Base-by-base conservation (phyloP, 2,113 vertebrate species). In the Gambusia affinis region DNA sequence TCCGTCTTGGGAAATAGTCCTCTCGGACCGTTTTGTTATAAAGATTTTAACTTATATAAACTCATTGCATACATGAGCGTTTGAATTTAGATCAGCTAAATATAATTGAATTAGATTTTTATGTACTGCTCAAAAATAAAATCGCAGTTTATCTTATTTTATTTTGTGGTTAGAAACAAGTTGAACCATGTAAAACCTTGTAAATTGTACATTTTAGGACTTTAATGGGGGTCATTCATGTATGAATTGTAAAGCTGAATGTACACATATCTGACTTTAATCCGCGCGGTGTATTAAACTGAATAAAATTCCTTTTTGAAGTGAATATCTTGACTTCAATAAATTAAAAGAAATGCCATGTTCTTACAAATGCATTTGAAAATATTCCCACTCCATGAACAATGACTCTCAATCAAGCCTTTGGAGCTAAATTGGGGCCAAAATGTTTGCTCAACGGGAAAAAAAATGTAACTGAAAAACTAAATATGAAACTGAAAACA, bases 241-340 rank as follows among this genome's bases (percentile, higher is more conserved):
- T 84, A 79, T 75, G 73, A 84, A 65, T 60, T 93, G 87, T 90
- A 85, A 90, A 87, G 82, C 72, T 91, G 91, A 91, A 91, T 92
- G 89, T 92, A 89, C 69, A 71, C 83, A 83, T 83, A 84, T 79
- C 83, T 81, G 82, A 91, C 79, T 62, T 76, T 74, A 87, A 85
- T 67, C 83, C 54, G 44, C 78, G 87, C 83, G 12, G 30, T 89
- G 71, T 92, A 90, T 92, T 89, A 82, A 90, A 89, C 75, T 37
- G 28, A 92, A 89, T 88, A 87, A 83, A 92, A 30, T 12, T 72
- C 60, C 68, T 74, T 87, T 88, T 76, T 82, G 12, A 73, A 37
- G 54, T 51, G 14, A 67, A 33, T 28, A 19, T 68, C 22, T 71
- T 14, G 14, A 7, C 10, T 57, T 8, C 5, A n/a, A 2, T 2